Conservation (phyloP, 2,888 invertebrate species). For the Pheosia gnoma region DNA sequence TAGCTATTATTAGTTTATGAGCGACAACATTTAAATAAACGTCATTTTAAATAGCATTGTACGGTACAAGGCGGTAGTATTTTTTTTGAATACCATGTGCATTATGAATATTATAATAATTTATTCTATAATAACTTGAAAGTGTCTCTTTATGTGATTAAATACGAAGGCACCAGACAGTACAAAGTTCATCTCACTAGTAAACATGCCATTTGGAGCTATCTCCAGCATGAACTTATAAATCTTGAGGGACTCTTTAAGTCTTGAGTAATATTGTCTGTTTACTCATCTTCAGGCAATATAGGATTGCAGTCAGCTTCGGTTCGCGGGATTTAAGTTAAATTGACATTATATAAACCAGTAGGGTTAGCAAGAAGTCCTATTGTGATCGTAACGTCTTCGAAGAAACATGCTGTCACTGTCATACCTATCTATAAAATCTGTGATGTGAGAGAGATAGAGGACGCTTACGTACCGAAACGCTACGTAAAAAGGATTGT, state of each 20-base stretch:
- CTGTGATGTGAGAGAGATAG: no score
- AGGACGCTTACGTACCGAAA: no score
- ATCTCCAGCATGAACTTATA: not conserved
- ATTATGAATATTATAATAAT: not conserved
- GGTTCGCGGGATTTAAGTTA: no score
- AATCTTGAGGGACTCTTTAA: not conserved
- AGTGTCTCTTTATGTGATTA: not conserved
- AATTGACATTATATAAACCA: no score
- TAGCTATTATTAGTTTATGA: not conserved
- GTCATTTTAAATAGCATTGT: not conserved
- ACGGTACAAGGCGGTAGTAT: not conserved
- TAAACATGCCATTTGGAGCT: not conserved
- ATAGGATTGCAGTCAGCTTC: no score
- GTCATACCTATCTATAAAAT: no score
- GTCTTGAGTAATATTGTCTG: no score
- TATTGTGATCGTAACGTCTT: no score
- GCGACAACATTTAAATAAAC: not conserved
- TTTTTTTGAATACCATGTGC: not conserved
- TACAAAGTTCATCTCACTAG: not conserved
- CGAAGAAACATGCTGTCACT: no score
- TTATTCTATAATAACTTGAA: slow-evolving; percentile 1
- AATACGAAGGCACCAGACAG: not conserved
- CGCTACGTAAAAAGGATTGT: no score
- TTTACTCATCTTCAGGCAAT: no score
- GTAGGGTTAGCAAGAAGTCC: no score